Evolutionary conservation across 2,888 invertebrate species (phyloP).

Genomic region (Achlya flavicornis): DNA sequence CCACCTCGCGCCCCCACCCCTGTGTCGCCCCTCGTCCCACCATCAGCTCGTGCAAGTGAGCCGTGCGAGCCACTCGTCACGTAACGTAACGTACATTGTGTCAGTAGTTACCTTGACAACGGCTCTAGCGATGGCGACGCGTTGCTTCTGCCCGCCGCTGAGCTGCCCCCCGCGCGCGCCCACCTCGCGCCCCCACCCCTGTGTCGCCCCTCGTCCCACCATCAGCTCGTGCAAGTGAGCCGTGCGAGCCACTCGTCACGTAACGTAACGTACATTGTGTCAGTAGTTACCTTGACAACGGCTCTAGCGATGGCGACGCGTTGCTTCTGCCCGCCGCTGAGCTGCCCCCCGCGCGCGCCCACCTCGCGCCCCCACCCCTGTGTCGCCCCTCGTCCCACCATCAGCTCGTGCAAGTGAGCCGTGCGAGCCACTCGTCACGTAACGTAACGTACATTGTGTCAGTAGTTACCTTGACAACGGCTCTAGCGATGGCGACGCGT

Average conservation of each 20-base stretch:
- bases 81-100: too few relatives aligned
- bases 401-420: slow-evolving; percentile 93
- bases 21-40: slow-evolving; percentile 91
- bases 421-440: too few relatives aligned
- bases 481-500: slow-evolving; percentile 95
- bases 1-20: slow-evolving; percentile 92
- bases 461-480: slow-evolving; percentile 95
- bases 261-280: too few relatives aligned
- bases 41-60: slow-evolving; percentile 75
- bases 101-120: slow-evolving; percentile 87
- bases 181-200: slow-evolving; percentile 91
- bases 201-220: slow-evolving; percentile 90
- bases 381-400: slow-evolving; percentile 91
- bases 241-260: too few relatives aligned
- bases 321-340: slow-evolving; percentile 97
- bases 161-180: slow-evolving; percentile 95
- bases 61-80: too few relatives aligned
- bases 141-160: slow-evolving; percentile 96
- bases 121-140: slow-evolving; percentile 96
- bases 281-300: slow-evolving; percentile 94
- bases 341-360: slow-evolving; percentile 93
- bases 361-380: slow-evolving; percentile 92
- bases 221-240: slow-evolving; percentile 75
- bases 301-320: slow-evolving; percentile 97
- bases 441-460: too few relatives aligned